Evolutionary conservation across 2,113 vertebrate species (phyloP), one percentile per base, ranked within the genome.

Genomic region (Trichechus manatus): DNA sequence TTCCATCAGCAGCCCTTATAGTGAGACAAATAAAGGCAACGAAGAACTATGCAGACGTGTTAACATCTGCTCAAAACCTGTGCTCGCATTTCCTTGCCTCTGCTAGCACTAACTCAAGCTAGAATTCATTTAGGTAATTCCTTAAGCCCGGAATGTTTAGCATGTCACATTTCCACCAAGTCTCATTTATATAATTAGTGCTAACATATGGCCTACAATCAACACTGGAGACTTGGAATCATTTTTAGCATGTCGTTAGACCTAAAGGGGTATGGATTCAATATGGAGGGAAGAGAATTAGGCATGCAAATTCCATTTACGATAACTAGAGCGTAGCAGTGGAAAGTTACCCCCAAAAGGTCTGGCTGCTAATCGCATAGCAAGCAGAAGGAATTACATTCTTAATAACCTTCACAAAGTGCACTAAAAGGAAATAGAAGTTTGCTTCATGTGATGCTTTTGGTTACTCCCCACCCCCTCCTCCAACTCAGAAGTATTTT

Each of bases 141-240:
- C 98, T 98, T 98, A 97, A 98, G 97, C 97, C 91, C 75, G 59
- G 96, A 98, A 98, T 94, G 97, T 97, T 98, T 97, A 98, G 98
- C 95, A 94, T 98, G 98, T 98, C 98, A 98, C 98, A 98, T 98
- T 98, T 98, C 97, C 92, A 98, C 98, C 98, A 98, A 98, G 98
- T 98, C 98, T 99, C 98, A 98, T 99, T 98, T 99, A 98, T 99
- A 99, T 99, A 99, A 99, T 99, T 99, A 99, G 98, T 98, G 97
- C 98, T 98, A 99, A 99, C 98, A 99, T 99, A 99, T 99, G 99
- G 98, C 98, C 98, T 98, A 98, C 98, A 98, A 98, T 98, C 98
- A 98, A 98, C 97, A 98, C 88, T 97, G 97, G 98, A 98, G 98
- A 98, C 98, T 98, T 98, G 98, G 98, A 98, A 98, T 98, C 98